Base-by-base conservation (phyloP, 2,113 vertebrate genomes). In the Chaetura pelagica region DNA sequence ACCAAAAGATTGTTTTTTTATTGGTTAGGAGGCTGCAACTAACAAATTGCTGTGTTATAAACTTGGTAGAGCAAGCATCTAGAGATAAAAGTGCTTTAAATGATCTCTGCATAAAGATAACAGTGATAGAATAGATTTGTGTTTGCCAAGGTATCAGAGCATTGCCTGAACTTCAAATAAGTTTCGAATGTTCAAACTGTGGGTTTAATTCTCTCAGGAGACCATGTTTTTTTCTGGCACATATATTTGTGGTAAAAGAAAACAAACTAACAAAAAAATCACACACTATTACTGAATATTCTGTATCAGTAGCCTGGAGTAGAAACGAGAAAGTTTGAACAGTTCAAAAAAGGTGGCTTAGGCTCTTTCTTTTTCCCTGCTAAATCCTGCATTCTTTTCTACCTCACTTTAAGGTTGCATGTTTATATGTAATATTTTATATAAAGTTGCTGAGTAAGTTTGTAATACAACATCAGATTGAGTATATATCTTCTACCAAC, bases 31-130 rank as follows among this genome's bases (percentile, higher is more conserved):
- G 49, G 34, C 58, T 92, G 67, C 77, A 35, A 67, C 87, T 93
- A 82, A 76, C 49, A 94, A 91, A 93, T 77, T 51, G 44, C 34
- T 91, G 48, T 84, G 58, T 9, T 73, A 69, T 69, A 91, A 87
- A 91, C 64, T 93, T 94, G 84, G 83, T 74, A 79, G 84, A 85
- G 77, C 48, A 74, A 83, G 61, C 54, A 59, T 49, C 77, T 57
- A 75, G 49, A 89, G 79, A 87, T 61, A 71, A 66, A 87, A 94
- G 32, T 40, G n/a, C 23, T 91, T 71, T 67, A 92, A 84, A 68
- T 68, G n/a, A 86, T 83, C 38, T 82, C 68, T 63, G 8, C 44
- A 2, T 83, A 67, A 73, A 83, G 30, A 38, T 69, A 84, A 49
- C 48, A 64, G 26, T 26, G 63, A 7, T 44, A 16, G 54, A 84